Evolutionary conservation across 1,140 invertebrate genomes (phyloP).

Genomic region (Fopius arisanus): DNA sequence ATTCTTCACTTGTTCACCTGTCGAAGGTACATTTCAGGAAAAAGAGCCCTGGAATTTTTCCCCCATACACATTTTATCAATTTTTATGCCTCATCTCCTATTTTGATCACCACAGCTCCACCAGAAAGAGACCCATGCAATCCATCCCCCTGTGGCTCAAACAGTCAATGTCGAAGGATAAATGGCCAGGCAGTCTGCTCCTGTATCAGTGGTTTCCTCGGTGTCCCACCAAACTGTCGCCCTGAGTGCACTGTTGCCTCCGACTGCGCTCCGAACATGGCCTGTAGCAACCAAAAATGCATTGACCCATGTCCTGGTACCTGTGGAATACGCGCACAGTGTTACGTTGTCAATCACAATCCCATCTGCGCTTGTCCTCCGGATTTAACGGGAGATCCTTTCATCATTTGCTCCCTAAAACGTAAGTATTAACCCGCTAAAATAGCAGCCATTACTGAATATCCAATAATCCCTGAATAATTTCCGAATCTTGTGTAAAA

Average conservation of each 20-base stretch:
- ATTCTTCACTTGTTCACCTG: constrained; percentile 68
- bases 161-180: constrained; percentile 74
- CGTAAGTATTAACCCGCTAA: constrained; percentile 50
- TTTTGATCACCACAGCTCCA: constrained; percentile 45
- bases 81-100: constrained; percentile 30
- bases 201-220: constrained; percentile 76
- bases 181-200: constrained; percentile 75
- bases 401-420: constrained; percentile 64
- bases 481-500: not conserved
- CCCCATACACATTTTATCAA: constrained; percentile 24
- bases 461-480: not conserved
- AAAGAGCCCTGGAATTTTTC: constrained; percentile 21
- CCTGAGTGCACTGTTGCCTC: constrained; percentile 75
- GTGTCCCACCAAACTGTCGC: constrained; percentile 77
- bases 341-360: constrained; percentile 73
- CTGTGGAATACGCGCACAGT: constrained; percentile 72
- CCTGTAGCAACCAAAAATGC: constrained; percentile 80
- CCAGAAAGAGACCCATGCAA: constrained; percentile 67
- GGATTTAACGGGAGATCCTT: constrained; percentile 69
- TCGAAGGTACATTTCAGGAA: constrained; percentile 43
- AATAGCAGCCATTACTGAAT: not conserved
- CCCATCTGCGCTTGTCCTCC: constrained; percentile 72
- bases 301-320: constrained; percentile 76
- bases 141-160: constrained; percentile 78
- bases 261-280: constrained; percentile 72